Conservation (phyloP, 2,113 vertebrate genomes). For the Notiomystis cincta region DNA sequence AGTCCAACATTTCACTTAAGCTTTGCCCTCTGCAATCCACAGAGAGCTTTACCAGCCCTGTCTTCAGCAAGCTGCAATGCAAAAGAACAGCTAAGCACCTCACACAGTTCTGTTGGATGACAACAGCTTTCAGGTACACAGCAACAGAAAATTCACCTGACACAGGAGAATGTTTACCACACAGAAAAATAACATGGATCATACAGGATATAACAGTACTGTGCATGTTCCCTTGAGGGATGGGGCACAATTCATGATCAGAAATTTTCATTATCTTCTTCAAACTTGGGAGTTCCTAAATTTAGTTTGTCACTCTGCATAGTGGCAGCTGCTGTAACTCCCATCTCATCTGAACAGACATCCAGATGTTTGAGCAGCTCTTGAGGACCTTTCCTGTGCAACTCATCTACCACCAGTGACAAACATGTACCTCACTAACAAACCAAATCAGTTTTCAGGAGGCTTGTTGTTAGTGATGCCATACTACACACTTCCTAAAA, state of each 20-base stretch:
- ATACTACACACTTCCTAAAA: background rate
- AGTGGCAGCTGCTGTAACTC: background rate
- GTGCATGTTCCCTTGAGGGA: background rate
- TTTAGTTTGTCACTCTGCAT: background rate
- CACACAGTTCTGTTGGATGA: background rate
- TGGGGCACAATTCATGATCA: background rate
- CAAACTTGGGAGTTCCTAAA: background rate
- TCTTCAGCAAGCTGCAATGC: background rate
- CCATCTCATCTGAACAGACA: background rate
- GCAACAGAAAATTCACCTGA: background rate
- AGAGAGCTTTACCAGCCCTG: background rate
- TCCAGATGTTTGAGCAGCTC: background rate
- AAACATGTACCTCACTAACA: background rate
- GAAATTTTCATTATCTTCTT: background rate
- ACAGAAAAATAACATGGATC: background rate
- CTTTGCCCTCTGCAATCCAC: background rate
- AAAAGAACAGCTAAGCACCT: background rate
- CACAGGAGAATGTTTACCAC: background rate
- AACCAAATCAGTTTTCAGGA: background rate
- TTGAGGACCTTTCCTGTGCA: background rate
- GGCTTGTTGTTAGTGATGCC: background rate
- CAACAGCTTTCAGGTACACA: background rate
- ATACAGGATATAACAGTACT: rapidly evolving
- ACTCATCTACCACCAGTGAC: too few species aligned
- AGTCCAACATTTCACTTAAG: background rate